phyloP scores from a whole-genome alignment of 1,140 invertebrate genomes.

The Aphelinus atriplicis region DNA sequence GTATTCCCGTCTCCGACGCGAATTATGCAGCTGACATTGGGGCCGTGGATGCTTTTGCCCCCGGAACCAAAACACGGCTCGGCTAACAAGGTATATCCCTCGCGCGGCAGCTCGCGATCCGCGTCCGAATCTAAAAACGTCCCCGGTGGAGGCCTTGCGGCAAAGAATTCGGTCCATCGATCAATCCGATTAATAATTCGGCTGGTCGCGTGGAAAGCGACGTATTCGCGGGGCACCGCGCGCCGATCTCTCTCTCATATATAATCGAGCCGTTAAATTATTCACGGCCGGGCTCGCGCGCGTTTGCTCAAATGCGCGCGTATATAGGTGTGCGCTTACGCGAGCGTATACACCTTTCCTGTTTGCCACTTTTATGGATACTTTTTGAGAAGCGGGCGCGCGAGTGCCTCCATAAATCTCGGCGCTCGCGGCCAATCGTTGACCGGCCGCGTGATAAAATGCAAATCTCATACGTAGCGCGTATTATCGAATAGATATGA shows the following conservation, averaged over 20 bases:
- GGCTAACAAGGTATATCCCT: too few species aligned
- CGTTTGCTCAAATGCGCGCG: background rate
- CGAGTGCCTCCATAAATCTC: conserved; percentile 26
- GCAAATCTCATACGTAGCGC: conserved; percentile 28
- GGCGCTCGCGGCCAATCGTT: background rate
- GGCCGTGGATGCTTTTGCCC: too few species aligned
- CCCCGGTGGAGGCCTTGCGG: too few species aligned
- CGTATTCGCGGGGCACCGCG: background rate
- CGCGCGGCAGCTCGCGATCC: too few species aligned
- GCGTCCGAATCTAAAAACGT: too few species aligned
- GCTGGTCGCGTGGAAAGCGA: background rate
- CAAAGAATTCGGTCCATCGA: background rate
- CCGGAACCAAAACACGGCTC: too few species aligned
- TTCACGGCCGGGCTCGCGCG: background rate
- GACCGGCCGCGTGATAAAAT: conserved; percentile 22
- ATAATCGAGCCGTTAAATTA: conserved; percentile 7
- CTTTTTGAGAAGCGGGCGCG: background rate
- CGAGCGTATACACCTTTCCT: background rate
- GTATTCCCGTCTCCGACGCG: too few species aligned
- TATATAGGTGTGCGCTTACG: background rate
- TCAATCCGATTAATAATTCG: background rate
- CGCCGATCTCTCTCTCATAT: background rate
- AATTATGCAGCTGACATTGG: too few species aligned
- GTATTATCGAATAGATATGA: too few species aligned
- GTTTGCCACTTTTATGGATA: conserved; percentile 21